phyloP scores from a whole-genome alignment of 2,113 vertebrate genomes.

The Heloderma charlesbogerti region DNA sequence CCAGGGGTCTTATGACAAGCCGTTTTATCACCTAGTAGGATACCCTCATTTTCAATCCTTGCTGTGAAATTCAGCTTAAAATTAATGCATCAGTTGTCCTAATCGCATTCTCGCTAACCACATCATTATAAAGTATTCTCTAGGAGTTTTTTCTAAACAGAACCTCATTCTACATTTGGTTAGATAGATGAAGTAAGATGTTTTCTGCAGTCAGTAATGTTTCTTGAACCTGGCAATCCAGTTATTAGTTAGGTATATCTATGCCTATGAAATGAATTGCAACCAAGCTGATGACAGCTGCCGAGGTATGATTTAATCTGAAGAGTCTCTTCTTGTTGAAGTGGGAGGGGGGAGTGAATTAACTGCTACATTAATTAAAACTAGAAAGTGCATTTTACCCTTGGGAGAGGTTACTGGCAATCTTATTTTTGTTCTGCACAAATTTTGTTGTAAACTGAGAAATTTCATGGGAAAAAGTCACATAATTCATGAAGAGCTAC shows the following conservation, averaged over 20 bases:
- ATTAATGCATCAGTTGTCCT: conserved; percentile 74
- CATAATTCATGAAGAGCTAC: conserved; percentile 66
- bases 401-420: conserved; percentile 54
- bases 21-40: conserved; percentile 79
- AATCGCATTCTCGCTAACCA: conserved; percentile 74
- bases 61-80: conserved; percentile 74
- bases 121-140: conserved; percentile 66
- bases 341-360: neutral
- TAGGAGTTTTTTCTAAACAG: conserved; percentile 36
- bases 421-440: conserved; percentile 70
- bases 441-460: conserved; percentile 74
- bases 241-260: conserved; percentile 47
- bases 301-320: conserved; percentile 60
- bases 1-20: conserved; percentile 75
- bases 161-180: conserved; percentile 69
- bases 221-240: conserved; percentile 40
- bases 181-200: conserved; percentile 36
- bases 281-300: conserved; percentile 53
- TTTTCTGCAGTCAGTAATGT: conserved; percentile 53
- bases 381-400: conserved; percentile 47
- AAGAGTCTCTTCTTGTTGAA: conserved; percentile 51
- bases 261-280: conserved; percentile 43
- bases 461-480: conserved; percentile 66
- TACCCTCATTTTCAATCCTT: conserved; percentile 74
- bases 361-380: conserved; percentile 63